Evolutionary conservation across 2,113 vertebrate genomes (phyloP).

Genomic region (Sterna hirundo): DNA sequence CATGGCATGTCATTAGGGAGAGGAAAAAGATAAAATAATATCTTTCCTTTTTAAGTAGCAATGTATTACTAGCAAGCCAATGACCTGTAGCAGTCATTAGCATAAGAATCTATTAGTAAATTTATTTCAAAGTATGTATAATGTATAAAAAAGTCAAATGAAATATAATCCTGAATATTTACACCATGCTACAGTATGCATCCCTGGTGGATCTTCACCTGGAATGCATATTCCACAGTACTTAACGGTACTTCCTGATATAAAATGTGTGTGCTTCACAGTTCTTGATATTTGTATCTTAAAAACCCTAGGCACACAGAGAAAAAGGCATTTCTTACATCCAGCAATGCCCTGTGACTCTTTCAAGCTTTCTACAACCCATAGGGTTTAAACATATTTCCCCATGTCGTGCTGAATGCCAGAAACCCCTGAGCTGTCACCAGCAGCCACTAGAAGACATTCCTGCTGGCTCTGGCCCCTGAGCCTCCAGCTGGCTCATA

Average conservation of each 20-base stretch:
- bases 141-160: background rate
- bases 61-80: background rate
- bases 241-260: background rate
- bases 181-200: background rate
- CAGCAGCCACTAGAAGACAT: background rate
- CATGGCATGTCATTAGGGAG: background rate
- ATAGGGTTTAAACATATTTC: background rate
- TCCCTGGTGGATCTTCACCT: background rate
- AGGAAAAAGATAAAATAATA: background rate
- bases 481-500: background rate
- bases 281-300: background rate
- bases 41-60: background rate
- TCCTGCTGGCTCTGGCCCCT: background rate
- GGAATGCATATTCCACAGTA: background rate
- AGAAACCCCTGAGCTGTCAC: background rate
- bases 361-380: background rate
- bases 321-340: background rate
- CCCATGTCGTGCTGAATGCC: rapidly evolving
- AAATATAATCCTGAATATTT: background rate
- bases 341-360: background rate
- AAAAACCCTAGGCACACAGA: background rate
- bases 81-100: background rate
- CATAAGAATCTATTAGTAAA: background rate
- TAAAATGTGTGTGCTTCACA: background rate
- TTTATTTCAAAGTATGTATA: background rate